phyloP scores from a whole-genome alignment of 2,888 invertebrate species.

The Latrodectus hesperus region DNA sequence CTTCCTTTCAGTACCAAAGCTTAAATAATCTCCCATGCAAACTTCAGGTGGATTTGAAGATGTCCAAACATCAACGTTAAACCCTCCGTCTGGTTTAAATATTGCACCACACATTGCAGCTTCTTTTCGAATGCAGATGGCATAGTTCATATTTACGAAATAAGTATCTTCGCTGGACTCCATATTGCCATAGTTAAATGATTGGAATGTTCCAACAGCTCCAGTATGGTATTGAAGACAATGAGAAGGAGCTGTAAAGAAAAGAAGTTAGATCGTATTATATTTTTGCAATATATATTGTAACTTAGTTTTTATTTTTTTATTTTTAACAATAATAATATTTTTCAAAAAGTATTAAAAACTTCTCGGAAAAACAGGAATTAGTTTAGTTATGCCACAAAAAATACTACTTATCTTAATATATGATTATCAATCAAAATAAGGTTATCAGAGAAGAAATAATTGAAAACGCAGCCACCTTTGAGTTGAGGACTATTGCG shows the following conservation, averaged over 20 bases:
- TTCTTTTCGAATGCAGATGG: slow-evolving; percentile 88
- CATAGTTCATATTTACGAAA: slow-evolving; percentile 82
- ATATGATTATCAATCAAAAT: no score
- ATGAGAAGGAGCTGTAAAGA: slow-evolving; percentile 64
- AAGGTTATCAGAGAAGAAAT: no score
- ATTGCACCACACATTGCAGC: slow-evolving; percentile 83
- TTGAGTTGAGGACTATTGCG: no score
- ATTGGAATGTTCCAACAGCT: slow-evolving; percentile 86
- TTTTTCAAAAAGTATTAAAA: no score
- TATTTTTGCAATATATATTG: no score
- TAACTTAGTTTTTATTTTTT: no score
- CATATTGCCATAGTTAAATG: slow-evolving; percentile 87
- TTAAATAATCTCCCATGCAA: slow-evolving; percentile 43
- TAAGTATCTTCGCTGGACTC: slow-evolving; percentile 38
- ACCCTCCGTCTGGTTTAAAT: slow-evolving; percentile 41
- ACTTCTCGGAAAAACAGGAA: no score
- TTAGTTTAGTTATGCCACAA: no score
- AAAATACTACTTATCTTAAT: no score
- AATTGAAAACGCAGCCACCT: no score
- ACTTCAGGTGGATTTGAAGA: neutral
- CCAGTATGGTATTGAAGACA: slow-evolving; percentile 88
- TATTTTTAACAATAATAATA: no score
- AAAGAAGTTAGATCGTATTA: neutral
- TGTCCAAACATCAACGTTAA: slow-evolving; percentile 40
- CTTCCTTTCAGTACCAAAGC: slow-evolving; percentile 33